A percentile compares a stretch with the other conserved stretches of the same genome.
Evolutionary conservation across 2,797 vertebrate species (phyloP).

Genomic region (Sphaeramia orbicularis): DNA sequence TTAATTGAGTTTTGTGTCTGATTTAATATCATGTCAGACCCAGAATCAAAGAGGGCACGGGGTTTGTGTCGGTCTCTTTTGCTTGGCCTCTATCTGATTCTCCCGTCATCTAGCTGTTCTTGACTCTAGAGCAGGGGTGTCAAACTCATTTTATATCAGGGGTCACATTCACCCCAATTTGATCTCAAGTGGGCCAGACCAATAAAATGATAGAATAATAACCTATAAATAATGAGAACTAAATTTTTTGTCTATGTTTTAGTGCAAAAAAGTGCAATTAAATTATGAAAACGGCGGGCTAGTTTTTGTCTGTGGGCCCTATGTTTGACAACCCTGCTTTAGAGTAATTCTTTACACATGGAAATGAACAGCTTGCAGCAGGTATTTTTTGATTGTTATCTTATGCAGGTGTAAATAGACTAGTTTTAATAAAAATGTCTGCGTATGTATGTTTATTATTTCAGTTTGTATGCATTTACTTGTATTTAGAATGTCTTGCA

Average conservation of each 20-base stretch:
- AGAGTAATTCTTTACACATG: background rate
- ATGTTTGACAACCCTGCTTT: too few species aligned
- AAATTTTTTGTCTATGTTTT: too few species aligned
- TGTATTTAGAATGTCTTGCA: background rate
- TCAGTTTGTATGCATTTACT: background rate
- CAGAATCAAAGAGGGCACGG: conserved; percentile 15
- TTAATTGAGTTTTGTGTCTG: conserved; percentile 70
- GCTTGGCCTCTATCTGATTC: background rate
- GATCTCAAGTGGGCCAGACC: too few species aligned
- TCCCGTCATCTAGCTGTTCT: conserved; percentile 4
- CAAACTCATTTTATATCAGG: too few species aligned
- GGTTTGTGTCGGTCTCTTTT: conserved; percentile 4
- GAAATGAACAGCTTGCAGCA: background rate
- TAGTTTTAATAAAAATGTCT: background rate
- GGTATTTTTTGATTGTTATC: background rate
- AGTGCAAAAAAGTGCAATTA: too few species aligned
- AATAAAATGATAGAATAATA: background rate
- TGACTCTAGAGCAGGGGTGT: conserved; percentile 1
- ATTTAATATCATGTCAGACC: conserved; percentile 60
- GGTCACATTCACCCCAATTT: too few species aligned
- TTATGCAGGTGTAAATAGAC: background rate
- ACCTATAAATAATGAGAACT: background rate
- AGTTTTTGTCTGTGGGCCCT: too few species aligned
- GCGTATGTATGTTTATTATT: background rate
- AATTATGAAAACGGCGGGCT: too few species aligned